These are phyloP conservation scores for Nyctibius bracteatus DNA, from an alignment of 2,113 vertebrate genomes.

Conservation along the genomic window DNA sequence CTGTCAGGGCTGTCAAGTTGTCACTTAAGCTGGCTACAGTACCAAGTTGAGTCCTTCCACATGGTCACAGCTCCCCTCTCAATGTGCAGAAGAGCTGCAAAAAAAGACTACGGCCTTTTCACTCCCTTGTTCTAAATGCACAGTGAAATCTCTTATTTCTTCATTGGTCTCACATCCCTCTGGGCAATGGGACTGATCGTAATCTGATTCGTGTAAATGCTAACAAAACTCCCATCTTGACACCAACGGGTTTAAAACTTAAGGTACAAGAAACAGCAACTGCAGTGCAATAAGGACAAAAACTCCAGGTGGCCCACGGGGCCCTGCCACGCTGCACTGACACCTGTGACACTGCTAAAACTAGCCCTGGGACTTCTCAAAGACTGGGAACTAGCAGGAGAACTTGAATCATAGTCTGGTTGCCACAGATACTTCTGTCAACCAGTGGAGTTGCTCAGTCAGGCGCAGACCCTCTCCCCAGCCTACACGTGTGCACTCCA, in stretches of 20 bases:
- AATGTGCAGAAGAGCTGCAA: not conserved
- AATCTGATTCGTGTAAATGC: not conserved
- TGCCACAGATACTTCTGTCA: not conserved
- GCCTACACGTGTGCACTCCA: not conserved
- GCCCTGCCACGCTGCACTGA: not conserved
- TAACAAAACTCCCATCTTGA: not conserved
- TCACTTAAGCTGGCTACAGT: not conserved
- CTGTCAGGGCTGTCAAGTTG: not conserved
- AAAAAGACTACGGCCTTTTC: not conserved
- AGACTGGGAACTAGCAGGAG: not conserved
- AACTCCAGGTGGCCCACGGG: not conserved
- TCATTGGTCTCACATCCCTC: not conserved
- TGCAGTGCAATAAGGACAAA: not conserved
- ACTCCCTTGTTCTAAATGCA: not conserved
- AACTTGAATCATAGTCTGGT: not conserved
- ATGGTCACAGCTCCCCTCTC: not conserved
- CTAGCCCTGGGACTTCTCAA: not conserved
- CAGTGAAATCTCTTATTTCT: not conserved
- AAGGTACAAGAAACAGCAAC: not conserved
- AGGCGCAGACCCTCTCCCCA: not conserved
- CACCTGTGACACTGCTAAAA: not conserved
- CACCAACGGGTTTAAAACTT: not conserved
- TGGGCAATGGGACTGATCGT: not conserved
- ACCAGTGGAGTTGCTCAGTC: not conserved
- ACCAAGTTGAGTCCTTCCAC: not conserved